Percentiles rank a stretch among this genome's conserved stretches.
Evolutionary conservation across 2,797 vertebrate genomes (phyloP).

Genomic region (Darevskia nairensis): DNA sequence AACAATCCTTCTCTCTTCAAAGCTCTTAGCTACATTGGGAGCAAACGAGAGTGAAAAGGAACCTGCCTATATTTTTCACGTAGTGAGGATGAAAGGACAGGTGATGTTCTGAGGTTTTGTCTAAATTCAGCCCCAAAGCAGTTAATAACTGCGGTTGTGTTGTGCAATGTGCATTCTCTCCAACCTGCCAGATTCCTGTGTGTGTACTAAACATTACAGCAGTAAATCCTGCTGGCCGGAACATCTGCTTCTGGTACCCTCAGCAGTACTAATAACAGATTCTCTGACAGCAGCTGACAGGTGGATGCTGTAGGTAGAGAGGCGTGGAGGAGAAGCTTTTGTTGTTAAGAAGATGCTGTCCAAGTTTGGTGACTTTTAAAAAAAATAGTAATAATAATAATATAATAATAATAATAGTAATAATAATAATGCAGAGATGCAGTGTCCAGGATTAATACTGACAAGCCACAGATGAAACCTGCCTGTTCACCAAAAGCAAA

Average conservation of each 20-base stretch:
- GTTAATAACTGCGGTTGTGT: background rate
- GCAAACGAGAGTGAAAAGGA: slow-evolving; percentile 3
- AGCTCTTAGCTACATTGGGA: background rate
- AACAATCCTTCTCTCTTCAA: background rate
- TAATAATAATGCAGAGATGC: background rate
- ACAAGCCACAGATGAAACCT: background rate
- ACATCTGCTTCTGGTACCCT: background rate
- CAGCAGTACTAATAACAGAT: background rate
- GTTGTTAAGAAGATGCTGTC: background rate
- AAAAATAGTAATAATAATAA: background rate
- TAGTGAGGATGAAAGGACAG: background rate
- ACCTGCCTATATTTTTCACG: background rate
- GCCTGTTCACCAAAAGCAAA: background rate
- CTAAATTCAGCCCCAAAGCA: background rate
- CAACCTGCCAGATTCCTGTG: background rate
- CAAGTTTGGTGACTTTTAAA: background rate
- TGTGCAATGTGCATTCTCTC: background rate
- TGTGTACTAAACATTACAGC: background rate
- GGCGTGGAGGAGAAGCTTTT: background rate
- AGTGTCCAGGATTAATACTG: background rate
- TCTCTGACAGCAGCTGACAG: background rate
- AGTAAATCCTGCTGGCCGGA: background rate
- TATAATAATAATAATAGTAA: background rate
- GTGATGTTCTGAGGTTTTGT: background rate
- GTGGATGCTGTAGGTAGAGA: slow-evolving; percentile 5